A percentile compares a stretch with the other conserved stretches of the same genome.
These are phyloP conservation scores for Belonocnema kinseyi DNA, from an alignment of 1,140 invertebrate genomes.

Conservation along the genomic window DNA sequence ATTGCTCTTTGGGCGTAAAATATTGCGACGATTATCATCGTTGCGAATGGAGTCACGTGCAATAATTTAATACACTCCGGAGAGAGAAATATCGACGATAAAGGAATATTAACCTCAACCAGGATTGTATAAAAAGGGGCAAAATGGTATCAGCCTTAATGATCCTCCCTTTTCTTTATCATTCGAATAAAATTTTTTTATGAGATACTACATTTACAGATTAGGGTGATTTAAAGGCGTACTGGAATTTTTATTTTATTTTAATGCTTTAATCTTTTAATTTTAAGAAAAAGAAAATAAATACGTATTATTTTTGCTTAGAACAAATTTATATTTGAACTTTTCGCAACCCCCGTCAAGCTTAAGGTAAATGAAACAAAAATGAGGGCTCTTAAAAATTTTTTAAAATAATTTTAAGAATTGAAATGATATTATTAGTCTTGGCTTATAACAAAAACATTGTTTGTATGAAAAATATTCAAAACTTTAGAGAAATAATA, in stretches of 20 bases:
- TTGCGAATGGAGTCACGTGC: constrained; percentile 23
- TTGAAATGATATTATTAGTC: too few relatives aligned
- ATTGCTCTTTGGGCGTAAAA: constrained; percentile 23
- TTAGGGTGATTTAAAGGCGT: neutral
- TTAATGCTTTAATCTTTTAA: neutral
- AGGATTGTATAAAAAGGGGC: constrained; percentile 8
- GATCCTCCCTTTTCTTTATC: neutral
- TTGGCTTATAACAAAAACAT: too few relatives aligned
- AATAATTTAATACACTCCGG: constrained; percentile 22
- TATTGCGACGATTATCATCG: constrained; percentile 10
- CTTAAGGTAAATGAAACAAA: too few relatives aligned
- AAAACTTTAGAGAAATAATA: too few relatives aligned
- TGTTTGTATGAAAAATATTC: too few relatives aligned
- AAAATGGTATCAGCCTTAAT: neutral
- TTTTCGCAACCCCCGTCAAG: too few relatives aligned
- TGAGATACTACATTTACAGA: neutral
- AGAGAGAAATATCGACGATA: constrained; percentile 28
- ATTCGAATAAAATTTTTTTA: neutral
- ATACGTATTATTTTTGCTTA: too few relatives aligned
- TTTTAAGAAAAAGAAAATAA: too few relatives aligned
- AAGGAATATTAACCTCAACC: constrained; percentile 15
- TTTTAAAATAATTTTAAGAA: too few relatives aligned
- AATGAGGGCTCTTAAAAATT: too few relatives aligned
- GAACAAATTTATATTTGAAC: too few relatives aligned
- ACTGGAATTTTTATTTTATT: too few relatives aligned